A percentile compares a stretch with the other conserved stretches of the same genome.
phyloP scores from a whole-genome alignment of 2,797 vertebrate genomes.

The Antrozous pallidus region DNA sequence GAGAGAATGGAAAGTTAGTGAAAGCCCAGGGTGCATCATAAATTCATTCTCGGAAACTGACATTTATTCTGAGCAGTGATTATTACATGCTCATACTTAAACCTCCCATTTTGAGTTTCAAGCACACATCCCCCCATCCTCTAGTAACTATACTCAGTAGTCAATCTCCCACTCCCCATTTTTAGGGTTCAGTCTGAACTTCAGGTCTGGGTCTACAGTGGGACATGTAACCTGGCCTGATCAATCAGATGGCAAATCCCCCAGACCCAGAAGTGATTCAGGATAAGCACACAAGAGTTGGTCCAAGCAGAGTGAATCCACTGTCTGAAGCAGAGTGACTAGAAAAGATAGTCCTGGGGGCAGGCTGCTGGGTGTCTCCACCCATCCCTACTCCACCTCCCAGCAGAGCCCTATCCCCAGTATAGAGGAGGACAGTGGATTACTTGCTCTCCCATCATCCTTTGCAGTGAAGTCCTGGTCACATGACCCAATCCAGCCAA shows the following conservation, averaged over 20 bases:
- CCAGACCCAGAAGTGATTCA: fast-evolving
- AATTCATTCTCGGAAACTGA: background rate
- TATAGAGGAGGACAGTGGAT: background rate
- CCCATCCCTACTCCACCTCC: no score
- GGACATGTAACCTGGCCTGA: background rate
- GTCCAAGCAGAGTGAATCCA: background rate
- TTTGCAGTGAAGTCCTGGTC: background rate
- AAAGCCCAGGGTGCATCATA: background rate
- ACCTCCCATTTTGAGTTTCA: background rate
- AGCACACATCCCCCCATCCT: background rate
- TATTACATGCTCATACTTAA: background rate
- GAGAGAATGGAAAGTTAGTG: background rate
- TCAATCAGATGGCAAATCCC: background rate
- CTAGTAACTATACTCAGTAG: background rate
- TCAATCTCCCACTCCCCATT: background rate
- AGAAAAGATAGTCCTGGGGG: background rate
- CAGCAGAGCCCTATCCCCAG: background rate
- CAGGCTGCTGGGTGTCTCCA: background rate
- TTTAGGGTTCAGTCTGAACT: background rate
- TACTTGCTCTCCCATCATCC: background rate
- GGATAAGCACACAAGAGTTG: fast-evolving
- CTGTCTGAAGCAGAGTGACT: background rate
- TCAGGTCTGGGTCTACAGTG: fast-evolving
- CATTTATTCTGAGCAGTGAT: background rate
- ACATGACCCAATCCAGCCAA: background rate